A percentile compares a stretch with the other conserved stretches of the same genome.
Evolutionary conservation across 2,797 vertebrate species (phyloP).

Genomic region (Diglossa cyanea): DNA sequence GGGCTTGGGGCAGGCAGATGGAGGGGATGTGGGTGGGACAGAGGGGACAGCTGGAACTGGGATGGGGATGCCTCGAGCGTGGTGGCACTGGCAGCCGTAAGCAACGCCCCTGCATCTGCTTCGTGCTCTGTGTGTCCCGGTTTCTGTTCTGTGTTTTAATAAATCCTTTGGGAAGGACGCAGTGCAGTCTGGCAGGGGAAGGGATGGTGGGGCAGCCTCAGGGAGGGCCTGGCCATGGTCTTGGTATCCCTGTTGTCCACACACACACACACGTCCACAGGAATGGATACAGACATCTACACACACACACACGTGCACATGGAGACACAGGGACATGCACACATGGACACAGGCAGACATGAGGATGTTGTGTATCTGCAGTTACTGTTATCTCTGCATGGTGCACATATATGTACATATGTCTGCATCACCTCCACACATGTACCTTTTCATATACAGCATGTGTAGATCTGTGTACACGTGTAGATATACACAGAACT

Average conservation of each 20-base stretch:
- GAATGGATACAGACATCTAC: accelerated
- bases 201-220: background rate
- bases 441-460: background rate
- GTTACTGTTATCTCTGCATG: background rate
- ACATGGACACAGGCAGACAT: background rate
- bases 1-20: background rate
- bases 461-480: no score
- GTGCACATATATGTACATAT: accelerated
- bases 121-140: constrained; percentile 89
- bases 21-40: background rate
- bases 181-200: background rate
- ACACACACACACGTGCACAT: accelerated
- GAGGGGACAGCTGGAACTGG: background rate
- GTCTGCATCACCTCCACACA: accelerated
- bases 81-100: constrained; percentile 32
- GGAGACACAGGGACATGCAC: background rate
- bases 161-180: constrained; percentile 88
- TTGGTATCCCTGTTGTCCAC: no score
- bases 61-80: background rate
- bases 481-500: accelerated
- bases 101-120: constrained; percentile 80
- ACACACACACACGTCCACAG: background rate
- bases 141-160: constrained; percentile 98
- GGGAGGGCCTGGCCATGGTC: accelerated
- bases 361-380: background rate